Base-by-base conservation (phyloP, 2,888 invertebrate species). In the Caenorhabditis parvicauda region DNA sequence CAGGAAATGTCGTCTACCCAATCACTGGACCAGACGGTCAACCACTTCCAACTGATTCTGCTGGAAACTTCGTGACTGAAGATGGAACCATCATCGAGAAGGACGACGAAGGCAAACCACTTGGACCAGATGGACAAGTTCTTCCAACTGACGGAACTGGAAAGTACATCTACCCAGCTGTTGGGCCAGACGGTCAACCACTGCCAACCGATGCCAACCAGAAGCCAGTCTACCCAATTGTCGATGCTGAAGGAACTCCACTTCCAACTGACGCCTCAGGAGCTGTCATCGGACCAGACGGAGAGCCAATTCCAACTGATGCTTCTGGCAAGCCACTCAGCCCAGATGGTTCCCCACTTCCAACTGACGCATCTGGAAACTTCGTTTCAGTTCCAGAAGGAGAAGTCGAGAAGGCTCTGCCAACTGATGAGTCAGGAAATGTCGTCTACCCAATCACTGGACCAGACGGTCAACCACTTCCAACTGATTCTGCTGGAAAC, bases 301-400 rank as follows among this genome's bases (percentile, higher is more conserved):
- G 52, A 41, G 28, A 27, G 3, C 43, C 55, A 24, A 43, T 70
- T 27, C 51, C 67, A 4, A 70, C 64, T 7, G 67, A 70, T 45
- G 25, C 54, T 3, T 48, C 49, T 22, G 67, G 70, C 3, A 55
- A 43, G 2, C 45, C 54, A 29, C 32, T 64, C 17, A 27, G 22
- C 21, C 68, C 68, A n/a, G 75, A 75, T 39, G 73, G 73, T 19
- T 54, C 64, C 21, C 70, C 72, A 37, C 52, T 72, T 21, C 72
- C 70, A 25, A 74, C 71, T 21, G 61, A 75, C 47, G 58, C 51
- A n/a, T 42, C 54, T 42, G 60, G 68, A 48, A 42, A 38, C 25
- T n/a, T n/a, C n/a, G 41, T 41, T 14, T 37, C 63, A 17, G 60
- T 61, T 25, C 48, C 44, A 1, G 64, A 68, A 14, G 69, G 71